phyloP scores from a whole-genome alignment of 2,113 vertebrate species.

The Platycercus adscitus region DNA sequence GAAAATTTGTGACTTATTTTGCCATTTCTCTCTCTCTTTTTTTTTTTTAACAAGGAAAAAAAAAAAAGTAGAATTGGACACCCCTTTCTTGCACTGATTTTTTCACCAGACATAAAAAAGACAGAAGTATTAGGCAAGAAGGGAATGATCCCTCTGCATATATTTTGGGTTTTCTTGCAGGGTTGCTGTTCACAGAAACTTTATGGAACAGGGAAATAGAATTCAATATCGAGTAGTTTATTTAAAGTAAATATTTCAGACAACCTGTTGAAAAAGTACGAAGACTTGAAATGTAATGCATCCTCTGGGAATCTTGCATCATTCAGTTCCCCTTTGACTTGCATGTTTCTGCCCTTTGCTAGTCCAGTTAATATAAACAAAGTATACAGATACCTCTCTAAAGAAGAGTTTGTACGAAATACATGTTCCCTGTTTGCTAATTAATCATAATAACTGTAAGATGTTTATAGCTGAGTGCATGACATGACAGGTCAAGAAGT shows the following conservation, averaged over 20 bases:
- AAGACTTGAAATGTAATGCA: not conserved
- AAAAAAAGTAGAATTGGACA: accelerated
- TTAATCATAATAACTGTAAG: not conserved
- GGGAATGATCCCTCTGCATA: not conserved
- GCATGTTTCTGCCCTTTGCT: not conserved
- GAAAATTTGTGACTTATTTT: not conserved
- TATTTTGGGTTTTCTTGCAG: not conserved
- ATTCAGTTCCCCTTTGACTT: not conserved
- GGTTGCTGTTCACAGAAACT: not conserved
- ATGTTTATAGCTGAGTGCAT: not conserved
- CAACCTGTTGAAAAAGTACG: not conserved
- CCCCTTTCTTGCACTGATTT: not conserved
- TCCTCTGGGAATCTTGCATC: not conserved
- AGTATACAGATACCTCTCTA: not conserved
- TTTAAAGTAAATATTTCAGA: not conserved
- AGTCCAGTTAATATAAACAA: not conserved
- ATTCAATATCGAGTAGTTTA: not conserved
- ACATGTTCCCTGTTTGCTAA: not conserved
- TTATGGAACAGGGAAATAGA: not conserved
- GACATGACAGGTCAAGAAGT: not conserved
- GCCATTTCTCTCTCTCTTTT: not conserved
- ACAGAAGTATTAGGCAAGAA: not conserved
- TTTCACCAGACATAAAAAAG: not conserved
- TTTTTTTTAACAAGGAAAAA: no score
- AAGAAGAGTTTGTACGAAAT: not conserved